These are phyloP conservation scores for Hydrolagus colliei DNA, from an alignment of 2,797 vertebrate genomes.

Conservation along the genomic window DNA sequence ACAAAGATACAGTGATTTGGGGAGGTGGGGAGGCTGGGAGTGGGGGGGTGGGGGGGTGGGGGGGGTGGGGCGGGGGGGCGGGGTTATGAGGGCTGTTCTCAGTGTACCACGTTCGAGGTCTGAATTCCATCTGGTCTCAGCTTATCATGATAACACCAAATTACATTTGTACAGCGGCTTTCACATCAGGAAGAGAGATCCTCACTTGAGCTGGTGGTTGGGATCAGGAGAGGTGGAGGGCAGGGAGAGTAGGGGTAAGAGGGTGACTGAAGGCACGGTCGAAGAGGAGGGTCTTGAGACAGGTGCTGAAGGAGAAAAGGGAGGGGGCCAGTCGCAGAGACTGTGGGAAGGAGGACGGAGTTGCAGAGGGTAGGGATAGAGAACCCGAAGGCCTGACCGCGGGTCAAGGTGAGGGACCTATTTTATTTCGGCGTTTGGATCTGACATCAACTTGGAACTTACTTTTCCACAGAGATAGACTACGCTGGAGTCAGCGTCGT, in stretches of 20 bases:
- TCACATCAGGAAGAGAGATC: too few relatives aligned
- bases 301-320: too few relatives aligned
- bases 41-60: conserved; percentile 36
- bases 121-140: neutral
- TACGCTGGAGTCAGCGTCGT: conserved; percentile 84
- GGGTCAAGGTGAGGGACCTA: conserved; percentile 40
- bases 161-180: too few relatives aligned
- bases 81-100: conserved; percentile 31
- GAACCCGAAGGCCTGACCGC: neutral
- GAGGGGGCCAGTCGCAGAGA: conserved; percentile 17
- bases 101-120: neutral
- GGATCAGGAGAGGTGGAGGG: too few relatives aligned
- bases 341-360: conserved; percentile 30
- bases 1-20: neutral
- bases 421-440: conserved; percentile 45
- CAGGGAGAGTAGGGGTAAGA: too few relatives aligned
- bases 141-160: too few relatives aligned
- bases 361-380: neutral
- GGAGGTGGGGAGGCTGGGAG: conserved; percentile 38
- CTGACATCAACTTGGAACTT: conserved; percentile 51
- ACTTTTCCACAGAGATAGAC: conserved; percentile 82
- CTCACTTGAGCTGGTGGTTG: too few relatives aligned
- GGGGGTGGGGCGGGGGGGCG: conserved; percentile 37
- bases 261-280: too few relatives aligned
- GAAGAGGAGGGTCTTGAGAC: too few relatives aligned